Evolutionary conservation across 2,888 invertebrate species (phyloP).

Genomic region (Dendrolimus houi): DNA sequence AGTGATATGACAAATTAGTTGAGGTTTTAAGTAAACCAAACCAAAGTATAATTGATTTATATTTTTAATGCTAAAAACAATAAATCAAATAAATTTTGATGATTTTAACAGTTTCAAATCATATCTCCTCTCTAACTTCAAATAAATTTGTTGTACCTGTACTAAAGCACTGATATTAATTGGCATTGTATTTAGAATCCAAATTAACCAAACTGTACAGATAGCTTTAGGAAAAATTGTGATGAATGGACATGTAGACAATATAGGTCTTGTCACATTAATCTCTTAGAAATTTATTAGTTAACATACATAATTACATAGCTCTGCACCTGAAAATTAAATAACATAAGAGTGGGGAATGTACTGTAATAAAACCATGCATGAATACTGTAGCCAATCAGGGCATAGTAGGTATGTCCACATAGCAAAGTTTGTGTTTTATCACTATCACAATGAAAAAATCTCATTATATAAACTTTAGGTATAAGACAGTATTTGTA

Average conservation of each 20-base stretch:
- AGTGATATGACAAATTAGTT: no score
- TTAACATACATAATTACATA: slow-evolving; percentile 48
- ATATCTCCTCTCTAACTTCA: no score
- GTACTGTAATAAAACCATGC: slow-evolving; percentile 53
- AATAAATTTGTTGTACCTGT: no score
- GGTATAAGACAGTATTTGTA: slow-evolving; percentile 74
- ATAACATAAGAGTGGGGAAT: slow-evolving; percentile 58
- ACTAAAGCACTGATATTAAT: slow-evolving; percentile 24
- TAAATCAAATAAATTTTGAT: no score
- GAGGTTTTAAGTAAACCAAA: no score
- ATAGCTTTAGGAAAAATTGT: slow-evolving; percentile 77
- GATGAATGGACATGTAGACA: slow-evolving; percentile 77
- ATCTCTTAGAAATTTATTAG: slow-evolving; percentile 65
- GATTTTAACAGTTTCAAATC: no score
- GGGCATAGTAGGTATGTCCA: slow-evolving; percentile 55
- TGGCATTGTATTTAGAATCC: slow-evolving; percentile 52
- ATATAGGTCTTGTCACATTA: slow-evolving; percentile 75
- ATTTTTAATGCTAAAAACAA: no score
- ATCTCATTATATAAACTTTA: slow-evolving; percentile 72
- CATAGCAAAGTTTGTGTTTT: slow-evolving; percentile 72
- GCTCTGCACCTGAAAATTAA: slow-evolving; percentile 51
- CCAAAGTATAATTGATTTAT: no score
- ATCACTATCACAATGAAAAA: slow-evolving; percentile 69
- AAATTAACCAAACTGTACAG: slow-evolving; percentile 70
- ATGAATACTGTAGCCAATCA: slow-evolving; percentile 64